A percentile compares a stretch with the other conserved stretches of the same genome.
Evolutionary conservation across 2,797 vertebrate genomes (phyloP).

Genomic region (Silurus aristotelis): DNA sequence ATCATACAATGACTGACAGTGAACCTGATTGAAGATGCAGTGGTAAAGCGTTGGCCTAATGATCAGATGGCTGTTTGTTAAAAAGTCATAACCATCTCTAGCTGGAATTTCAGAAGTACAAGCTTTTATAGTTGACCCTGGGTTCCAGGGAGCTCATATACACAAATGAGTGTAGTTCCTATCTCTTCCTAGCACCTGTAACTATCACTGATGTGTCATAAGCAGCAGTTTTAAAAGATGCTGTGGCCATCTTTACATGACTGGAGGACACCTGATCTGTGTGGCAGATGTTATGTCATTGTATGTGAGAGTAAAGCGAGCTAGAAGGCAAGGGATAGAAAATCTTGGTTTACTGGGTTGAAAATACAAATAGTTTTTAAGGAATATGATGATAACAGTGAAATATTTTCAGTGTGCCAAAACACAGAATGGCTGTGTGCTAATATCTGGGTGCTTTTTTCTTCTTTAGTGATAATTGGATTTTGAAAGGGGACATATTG

Average conservation of each 20-base stretch:
- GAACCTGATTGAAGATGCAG: background rate
- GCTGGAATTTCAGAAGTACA: background rate
- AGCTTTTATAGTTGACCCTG: background rate
- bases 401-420: background rate
- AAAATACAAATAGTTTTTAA: background rate
- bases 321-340: background rate
- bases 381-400: background rate
- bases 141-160: background rate
- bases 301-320: background rate
- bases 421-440: background rate
- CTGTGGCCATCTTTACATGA: background rate
- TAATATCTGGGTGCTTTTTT: background rate
- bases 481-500: background rate
- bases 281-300: background rate
- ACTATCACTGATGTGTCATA: background rate
- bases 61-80: background rate
- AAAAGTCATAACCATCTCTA: background rate
- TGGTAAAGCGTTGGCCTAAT: background rate
- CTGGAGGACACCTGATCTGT: background rate
- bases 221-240: background rate
- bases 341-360: background rate
- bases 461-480: background rate
- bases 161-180: background rate
- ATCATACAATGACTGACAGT: background rate
- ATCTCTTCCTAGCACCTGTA: background rate